A percentile compares a stretch with the other conserved stretches of the same genome.
Evolutionary conservation across 2,888 invertebrate genomes (phyloP).

Genomic region (Nomada fucata): DNA sequence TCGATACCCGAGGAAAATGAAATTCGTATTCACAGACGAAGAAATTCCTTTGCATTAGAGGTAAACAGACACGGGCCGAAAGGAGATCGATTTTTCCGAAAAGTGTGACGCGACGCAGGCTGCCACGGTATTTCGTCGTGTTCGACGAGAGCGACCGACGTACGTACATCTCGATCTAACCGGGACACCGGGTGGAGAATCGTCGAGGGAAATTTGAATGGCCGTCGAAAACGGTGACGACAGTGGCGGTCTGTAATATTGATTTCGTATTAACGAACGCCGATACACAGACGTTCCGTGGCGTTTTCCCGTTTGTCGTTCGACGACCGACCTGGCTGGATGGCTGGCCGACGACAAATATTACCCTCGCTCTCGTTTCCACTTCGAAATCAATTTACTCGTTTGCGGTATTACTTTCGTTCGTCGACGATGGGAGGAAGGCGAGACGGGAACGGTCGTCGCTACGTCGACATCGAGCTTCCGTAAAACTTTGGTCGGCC

Average conservation of each 20-base stretch:
- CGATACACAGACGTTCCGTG: slow-evolving; percentile 57
- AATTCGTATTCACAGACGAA: background rate
- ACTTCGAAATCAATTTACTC: slow-evolving; percentile 67
- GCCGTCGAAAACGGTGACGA: slow-evolving; percentile 39
- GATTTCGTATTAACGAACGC: slow-evolving; percentile 67
- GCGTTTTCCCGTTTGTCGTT: slow-evolving; percentile 51
- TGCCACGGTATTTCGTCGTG: background rate
- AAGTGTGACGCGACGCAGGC: background rate
- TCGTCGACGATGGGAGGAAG: slow-evolving; percentile 35
- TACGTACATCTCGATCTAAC: background rate
- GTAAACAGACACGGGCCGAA: background rate
- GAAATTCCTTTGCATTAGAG: too few relatives aligned
- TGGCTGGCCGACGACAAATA: slow-evolving; percentile 61
- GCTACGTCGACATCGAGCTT: background rate
- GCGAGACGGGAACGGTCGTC: background rate
- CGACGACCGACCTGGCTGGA: slow-evolving; percentile 37
- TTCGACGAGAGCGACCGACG: background rate
- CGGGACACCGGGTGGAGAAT: background rate
- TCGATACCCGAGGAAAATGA: background rate
- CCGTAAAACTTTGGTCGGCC: background rate
- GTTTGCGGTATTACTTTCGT: slow-evolving; percentile 69
- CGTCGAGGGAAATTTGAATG: slow-evolving; percentile 22
- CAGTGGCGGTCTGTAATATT: slow-evolving; percentile 61
- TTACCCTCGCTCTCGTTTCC: slow-evolving; percentile 64
- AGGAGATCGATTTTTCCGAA: background rate